Evolutionary conservation across 2,797 vertebrate species (phyloP).

Genomic region (Silurus lanzhouensis): DNA sequence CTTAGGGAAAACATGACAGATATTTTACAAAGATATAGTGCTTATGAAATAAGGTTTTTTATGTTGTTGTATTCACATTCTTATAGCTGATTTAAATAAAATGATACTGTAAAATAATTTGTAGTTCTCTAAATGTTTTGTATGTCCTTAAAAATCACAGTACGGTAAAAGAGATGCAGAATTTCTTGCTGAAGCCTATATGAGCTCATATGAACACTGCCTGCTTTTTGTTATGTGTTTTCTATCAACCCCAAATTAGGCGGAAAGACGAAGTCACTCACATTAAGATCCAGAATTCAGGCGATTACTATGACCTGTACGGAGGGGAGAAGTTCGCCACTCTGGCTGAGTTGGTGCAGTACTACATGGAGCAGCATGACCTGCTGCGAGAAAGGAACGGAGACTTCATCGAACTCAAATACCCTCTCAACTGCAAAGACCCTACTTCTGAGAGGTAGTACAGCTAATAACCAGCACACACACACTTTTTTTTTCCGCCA

Average conservation of each 20-base stretch:
- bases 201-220: not conserved
- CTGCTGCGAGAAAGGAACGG: slow-evolving; percentile 86
- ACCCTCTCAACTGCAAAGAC: slow-evolving; percentile 90
- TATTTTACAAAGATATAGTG: not conserved
- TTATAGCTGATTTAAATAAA: not conserved
- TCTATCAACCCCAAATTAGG: slow-evolving; percentile 61
- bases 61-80: no score
- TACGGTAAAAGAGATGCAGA: not conserved
- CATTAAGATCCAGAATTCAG: slow-evolving; percentile 90
- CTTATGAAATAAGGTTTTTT: no score
- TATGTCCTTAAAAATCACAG: not conserved
- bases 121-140: not conserved
- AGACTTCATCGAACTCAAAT: slow-evolving; percentile 86
- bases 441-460: slow-evolving; percentile 84
- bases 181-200: not conserved
- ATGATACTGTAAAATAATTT: not conserved
- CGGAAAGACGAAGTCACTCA: slow-evolving; percentile 87
- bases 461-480: not conserved
- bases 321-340: slow-evolving; percentile 90
- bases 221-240: not conserved
- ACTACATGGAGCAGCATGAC: slow-evolving; percentile 87
- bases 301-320: slow-evolving; percentile 86
- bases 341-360: slow-evolving; percentile 86
- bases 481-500: no score
- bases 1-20: not conserved